Conservation (phyloP, 2,113 vertebrate species). For the Hypomesus transpacificus region DNA sequence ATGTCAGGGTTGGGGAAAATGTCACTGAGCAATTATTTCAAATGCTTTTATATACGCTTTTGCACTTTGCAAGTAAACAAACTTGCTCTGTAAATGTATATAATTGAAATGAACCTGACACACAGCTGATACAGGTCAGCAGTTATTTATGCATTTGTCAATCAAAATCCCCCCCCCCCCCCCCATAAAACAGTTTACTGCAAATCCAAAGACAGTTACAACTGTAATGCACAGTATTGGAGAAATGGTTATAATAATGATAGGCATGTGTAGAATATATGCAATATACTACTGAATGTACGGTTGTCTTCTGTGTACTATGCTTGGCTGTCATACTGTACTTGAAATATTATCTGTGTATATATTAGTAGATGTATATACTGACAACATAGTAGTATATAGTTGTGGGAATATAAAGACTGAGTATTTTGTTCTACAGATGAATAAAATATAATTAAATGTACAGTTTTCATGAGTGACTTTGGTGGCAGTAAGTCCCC, state of each 20-base stretch:
- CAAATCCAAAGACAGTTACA: slow-evolving; percentile 24
- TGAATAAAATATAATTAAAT: background rate
- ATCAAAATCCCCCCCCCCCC: background rate
- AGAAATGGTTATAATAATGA: slow-evolving; percentile 32
- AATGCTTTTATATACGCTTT: background rate
- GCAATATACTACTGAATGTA: slow-evolving; percentile 28
- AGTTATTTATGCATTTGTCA: slow-evolving; percentile 22
- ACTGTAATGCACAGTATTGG: slow-evolving; percentile 27
- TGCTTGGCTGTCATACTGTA: slow-evolving; percentile 27
- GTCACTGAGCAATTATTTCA: too few species aligned
- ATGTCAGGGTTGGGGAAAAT: too few species aligned
- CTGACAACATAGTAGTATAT: slow-evolving; percentile 26
- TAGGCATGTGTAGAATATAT: slow-evolving; percentile 37
- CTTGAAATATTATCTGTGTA: slow-evolving; percentile 44
- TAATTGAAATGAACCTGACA: background rate
- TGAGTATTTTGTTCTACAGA: background rate
- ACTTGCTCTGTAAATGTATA: background rate
- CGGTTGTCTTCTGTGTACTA: slow-evolving; percentile 28
- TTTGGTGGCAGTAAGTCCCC: background rate
- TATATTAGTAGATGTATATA: slow-evolving; percentile 32
- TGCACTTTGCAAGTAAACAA: background rate
- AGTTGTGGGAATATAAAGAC: slow-evolving; percentile 1
- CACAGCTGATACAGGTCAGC: slow-evolving; percentile 31
- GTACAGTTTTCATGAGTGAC: slow-evolving; percentile 26
- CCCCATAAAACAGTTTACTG: slow-evolving; percentile 24